phyloP scores from a whole-genome alignment of 2,888 invertebrate species.

The Hanleya hanleyi region DNA sequence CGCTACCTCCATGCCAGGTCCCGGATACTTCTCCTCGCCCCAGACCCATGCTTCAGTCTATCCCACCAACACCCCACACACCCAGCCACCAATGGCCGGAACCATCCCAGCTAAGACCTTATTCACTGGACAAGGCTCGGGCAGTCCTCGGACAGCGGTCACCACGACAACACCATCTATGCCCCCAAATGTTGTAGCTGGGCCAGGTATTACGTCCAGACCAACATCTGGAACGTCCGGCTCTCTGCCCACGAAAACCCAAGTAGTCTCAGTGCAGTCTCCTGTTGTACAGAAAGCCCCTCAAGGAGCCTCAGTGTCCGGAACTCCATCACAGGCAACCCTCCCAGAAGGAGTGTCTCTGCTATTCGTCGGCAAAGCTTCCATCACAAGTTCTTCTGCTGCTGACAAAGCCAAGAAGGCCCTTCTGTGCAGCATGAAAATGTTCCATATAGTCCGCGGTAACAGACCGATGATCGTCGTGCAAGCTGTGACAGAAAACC shows the following conservation, averaged over 20 bases:
- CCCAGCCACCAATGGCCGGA: constrained; percentile 11
- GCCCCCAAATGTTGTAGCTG: constrained; percentile 46
- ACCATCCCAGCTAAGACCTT: not conserved
- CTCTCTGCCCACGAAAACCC: not conserved
- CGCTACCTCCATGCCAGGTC: constrained; percentile 49
- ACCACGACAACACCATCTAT: constrained; percentile 32
- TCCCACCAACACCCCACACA: not conserved
- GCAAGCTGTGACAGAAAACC: not conserved
- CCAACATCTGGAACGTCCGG: not conserved
- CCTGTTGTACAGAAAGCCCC: not conserved
- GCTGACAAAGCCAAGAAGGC: not conserved
- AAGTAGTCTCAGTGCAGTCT: not conserved
- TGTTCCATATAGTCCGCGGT: not conserved
- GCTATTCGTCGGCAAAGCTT: not conserved
- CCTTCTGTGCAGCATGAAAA: not conserved
- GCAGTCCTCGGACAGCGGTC: constrained; percentile 12
- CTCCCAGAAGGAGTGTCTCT: constrained; percentile 3
- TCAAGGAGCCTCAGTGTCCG: not conserved
- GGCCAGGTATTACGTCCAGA: constrained; percentile 17
- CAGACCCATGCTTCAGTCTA: not conserved
- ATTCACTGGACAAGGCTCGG: not conserved
- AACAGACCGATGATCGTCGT: not conserved
- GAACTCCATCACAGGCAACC: not conserved
- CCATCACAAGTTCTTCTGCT: not conserved
- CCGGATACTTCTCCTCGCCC: constrained; percentile 59